Percentiles rank a stretch among this genome's conserved stretches.
Evolutionary conservation across 2,888 invertebrate genomes (phyloP).

Genomic region (Eupithecia subfuscata): DNA sequence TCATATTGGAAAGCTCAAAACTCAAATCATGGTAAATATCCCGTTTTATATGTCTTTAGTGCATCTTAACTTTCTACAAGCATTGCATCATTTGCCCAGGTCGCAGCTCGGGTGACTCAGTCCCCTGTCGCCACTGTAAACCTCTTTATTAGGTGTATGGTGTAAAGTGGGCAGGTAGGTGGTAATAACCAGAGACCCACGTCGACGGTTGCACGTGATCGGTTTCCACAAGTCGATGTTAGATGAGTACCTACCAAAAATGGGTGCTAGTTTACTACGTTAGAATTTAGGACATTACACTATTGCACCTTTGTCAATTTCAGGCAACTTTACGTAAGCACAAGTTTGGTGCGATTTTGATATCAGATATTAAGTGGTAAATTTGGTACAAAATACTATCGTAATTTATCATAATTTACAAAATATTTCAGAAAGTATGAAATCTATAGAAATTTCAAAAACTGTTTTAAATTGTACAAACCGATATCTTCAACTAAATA

Average conservation of each 20-base stretch:
- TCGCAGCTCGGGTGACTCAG: conserved; percentile 8
- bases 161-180: conserved; percentile 1
- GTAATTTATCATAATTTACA: too few species aligned
- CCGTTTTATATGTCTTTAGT: too few species aligned
- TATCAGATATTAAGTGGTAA: too few species aligned
- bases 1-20: too few species aligned
- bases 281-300: not conserved
- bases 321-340: not conserved
- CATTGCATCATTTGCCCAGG: conserved; percentile 5
- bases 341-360: too few species aligned
- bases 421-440: too few species aligned
- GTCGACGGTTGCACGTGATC: conserved; percentile 13
- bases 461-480: too few species aligned
- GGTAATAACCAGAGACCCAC: conserved; percentile 14
- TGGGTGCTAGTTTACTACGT: not conserved
- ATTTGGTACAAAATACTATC: too few species aligned
- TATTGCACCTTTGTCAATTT: not conserved
- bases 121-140: not conserved
- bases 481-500: too few species aligned
- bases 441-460: too few species aligned
- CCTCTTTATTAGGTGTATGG: conserved; percentile 8
- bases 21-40: too few species aligned
- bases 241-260: not conserved
- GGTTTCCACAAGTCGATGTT: conserved; percentile 7
- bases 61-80: not conserved